Base-by-base conservation (phyloP, 2,888 invertebrate genomes). In the Bombylius major region DNA sequence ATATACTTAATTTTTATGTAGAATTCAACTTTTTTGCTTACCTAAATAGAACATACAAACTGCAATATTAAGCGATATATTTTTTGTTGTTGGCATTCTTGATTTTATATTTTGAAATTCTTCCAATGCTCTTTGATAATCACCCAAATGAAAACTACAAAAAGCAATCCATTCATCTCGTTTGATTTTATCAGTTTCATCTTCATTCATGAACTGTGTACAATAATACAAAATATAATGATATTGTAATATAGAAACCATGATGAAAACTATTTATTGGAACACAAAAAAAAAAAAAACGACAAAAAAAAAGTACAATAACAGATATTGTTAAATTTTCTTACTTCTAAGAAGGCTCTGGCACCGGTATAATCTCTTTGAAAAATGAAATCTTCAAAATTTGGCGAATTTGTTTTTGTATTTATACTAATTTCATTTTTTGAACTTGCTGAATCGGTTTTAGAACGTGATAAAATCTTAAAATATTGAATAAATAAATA, bases 41-140 rank as follows among this genome's bases (percentile, higher is more conserved):
- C 94, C 95, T 65, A 98, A 77, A 69, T 93, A 96, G 72, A 98
- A 98, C 74, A 91, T 91, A 71, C 95, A 95, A 62, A 97, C 96
- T 4, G 93, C 95, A 12, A 94, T 76, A 71, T 94, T 94, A 39
- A 88, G 78, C 51, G 79, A 76, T 7, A 90, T 74, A 64, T 88
- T 84, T 44, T 83, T 78, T 14, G 79, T 68, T 51, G 79, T 70
- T 56, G 78, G 70, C 62, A 81, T 71, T 64, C 79, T 77, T 31
- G 79, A 75, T 12, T 75, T 69, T 64, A 83, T 64, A 56, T 70
- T 74, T 65, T 82, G 78, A 70, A 89, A 91, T 53, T 86, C 81
- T 60, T 86, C 81, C 65, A 91, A 76, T 0, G 93, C 83, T 65
- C 83, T 82, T 65, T 87, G 86, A 75, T 95, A 96, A 69, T 98